phyloP scores from a whole-genome alignment of 2,888 invertebrate genomes.

The Phyto melanocephala region DNA sequence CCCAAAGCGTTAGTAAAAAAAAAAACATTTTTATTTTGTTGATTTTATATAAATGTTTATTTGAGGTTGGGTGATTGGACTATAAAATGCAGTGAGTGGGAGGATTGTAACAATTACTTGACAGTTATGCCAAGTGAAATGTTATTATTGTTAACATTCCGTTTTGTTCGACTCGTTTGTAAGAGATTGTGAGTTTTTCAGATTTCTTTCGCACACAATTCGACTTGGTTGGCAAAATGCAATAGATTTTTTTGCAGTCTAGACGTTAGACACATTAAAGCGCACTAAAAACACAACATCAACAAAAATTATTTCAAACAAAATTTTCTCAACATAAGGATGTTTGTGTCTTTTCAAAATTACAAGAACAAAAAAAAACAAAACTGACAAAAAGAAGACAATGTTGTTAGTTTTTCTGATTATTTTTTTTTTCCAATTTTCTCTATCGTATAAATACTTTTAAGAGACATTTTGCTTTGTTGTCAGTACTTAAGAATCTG shows the following conservation, averaged over 20 bases:
- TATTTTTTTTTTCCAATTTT: not conserved
- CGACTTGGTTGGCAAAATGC: conserved; percentile 8
- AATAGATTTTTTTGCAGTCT: conserved; percentile 46
- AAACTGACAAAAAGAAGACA: conserved; percentile 24
- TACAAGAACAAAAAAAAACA: not conserved
- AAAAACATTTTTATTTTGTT: not conserved
- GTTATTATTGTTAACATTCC: not conserved
- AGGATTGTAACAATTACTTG: conserved; percentile 36
- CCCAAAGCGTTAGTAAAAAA: not conserved
- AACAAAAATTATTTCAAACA: not conserved
- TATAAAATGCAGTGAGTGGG: too few relatives aligned
- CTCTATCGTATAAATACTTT: not conserved
- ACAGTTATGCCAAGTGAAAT: conserved; percentile 29
- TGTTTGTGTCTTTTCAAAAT: not conserved
- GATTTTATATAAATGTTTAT: too few relatives aligned
- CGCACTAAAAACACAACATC: not conserved
- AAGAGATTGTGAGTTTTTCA: not conserved
- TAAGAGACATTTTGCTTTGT: not conserved
- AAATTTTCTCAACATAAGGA: not conserved
- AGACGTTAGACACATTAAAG: conserved; percentile 56
- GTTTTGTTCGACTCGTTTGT: too few relatives aligned
- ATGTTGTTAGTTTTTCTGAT: too few relatives aligned
- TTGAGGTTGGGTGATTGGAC: not conserved
- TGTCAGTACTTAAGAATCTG: not conserved
- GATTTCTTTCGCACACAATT: conserved; percentile 16